A percentile compares a stretch with the other conserved stretches of the same genome.
These are phyloP conservation scores for Drosophila lini DNA, from an alignment of 1,140 invertebrate species.

Conservation along the genomic window DNA sequence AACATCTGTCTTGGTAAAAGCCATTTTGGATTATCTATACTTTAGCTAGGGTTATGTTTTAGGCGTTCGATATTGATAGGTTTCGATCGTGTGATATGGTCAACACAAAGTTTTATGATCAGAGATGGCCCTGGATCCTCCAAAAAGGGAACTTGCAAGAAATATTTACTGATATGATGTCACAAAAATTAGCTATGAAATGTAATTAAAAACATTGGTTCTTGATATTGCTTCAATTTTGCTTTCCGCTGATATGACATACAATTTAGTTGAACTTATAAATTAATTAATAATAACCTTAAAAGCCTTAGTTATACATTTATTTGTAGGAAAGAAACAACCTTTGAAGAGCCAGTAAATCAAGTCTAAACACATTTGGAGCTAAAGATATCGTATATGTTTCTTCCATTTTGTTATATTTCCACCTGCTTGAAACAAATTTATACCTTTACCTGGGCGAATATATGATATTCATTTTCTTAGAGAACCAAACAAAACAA, in stretches of 20 bases:
- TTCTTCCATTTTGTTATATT: too few species aligned
- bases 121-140: slow-evolving; percentile 26
- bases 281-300: slow-evolving; percentile 10
- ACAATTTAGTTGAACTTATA: slow-evolving; percentile 1
- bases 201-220: neutral
- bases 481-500: slow-evolving; percentile 5
- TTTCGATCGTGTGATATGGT: slow-evolving; percentile 72
- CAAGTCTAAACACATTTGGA: too few species aligned
- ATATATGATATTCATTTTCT: slow-evolving; percentile 32
- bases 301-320: neutral
- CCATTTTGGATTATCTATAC: slow-evolving; percentile 66
- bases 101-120: slow-evolving; percentile 38
- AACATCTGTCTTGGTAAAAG: slow-evolving; percentile 50
- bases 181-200: neutral
- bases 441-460: neutral
- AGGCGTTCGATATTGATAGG: slow-evolving; percentile 58
- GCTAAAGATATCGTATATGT: too few species aligned
- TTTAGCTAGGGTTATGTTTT: slow-evolving; percentile 57
- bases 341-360: slow-evolving; percentile 4
- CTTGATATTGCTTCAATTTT: neutral
- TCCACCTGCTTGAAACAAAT: neutral
- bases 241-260: neutral
- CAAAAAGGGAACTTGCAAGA: neutral
- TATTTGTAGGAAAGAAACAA: slow-evolving; percentile 9
- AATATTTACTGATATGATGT: neutral